phyloP scores from a whole-genome alignment of 2,113 vertebrate genomes.

The Panthera tigris region DNA sequence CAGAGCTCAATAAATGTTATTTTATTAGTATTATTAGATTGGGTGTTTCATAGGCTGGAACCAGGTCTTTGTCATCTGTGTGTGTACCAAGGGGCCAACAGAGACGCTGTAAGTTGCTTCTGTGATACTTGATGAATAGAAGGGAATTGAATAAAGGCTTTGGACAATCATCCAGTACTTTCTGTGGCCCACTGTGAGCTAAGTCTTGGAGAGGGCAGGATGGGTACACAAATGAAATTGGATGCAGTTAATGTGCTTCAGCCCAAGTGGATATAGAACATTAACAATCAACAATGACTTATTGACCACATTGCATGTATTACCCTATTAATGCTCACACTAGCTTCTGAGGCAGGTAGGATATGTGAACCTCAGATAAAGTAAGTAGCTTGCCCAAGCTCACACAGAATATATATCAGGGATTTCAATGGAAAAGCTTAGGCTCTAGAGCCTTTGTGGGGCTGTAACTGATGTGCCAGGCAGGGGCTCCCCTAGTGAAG shows the following conservation, averaged over 20 bases:
- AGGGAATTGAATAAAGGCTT: background rate
- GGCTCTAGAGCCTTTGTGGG: background rate
- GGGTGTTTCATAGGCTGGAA: background rate
- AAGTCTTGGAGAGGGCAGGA: background rate
- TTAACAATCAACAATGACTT: background rate
- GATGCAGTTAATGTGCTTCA: background rate
- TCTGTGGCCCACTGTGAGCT: background rate
- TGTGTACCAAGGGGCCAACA: background rate
- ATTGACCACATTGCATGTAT: background rate
- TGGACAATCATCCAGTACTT: background rate
- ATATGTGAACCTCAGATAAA: background rate
- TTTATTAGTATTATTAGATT: constrained; percentile 8
- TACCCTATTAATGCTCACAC: background rate
- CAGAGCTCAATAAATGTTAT: background rate
- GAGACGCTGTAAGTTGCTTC: background rate
- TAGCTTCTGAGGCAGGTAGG: background rate
- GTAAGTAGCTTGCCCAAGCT: background rate
- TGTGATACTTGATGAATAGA: background rate
- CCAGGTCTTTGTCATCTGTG: background rate
- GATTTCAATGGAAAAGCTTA: background rate
- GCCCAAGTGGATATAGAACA: background rate
- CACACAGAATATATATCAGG: background rate
- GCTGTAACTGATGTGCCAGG: background rate
- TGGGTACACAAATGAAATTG: background rate
- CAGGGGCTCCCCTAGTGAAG: background rate